Base-by-base conservation (phyloP, 2,797 vertebrate species). In the Ptychadena robeensis region DNA sequence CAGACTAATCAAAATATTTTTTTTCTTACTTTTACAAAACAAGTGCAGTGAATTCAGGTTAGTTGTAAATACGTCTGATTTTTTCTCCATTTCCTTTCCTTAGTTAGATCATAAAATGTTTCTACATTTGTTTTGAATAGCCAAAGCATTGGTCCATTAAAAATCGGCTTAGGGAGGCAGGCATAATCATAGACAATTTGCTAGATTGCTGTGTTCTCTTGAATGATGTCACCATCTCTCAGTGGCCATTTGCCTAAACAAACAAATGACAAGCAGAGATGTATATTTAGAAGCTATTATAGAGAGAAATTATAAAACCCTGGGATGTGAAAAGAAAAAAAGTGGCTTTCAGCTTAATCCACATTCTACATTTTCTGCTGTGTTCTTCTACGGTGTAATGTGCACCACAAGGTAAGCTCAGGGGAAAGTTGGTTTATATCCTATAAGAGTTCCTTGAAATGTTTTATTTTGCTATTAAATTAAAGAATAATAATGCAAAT, bases 201-300 rank as follows among this genome's bases (percentile, higher is more conserved):
- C 37, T 44, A 64, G 38, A 73, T 64, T 72, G 68, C 30, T 34
- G 8, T 79, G 65, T 57, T 38, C 10, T 22, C 28, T 35, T 22
- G 12, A 8, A 30, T 81, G 38, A 73, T 57, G 31, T 27, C 61
- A 73, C 34, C 37, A 15, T 65, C 68, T 27, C 10, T 73, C 25
- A 73, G 3, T 63, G 34, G 57, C 34, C 25, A 75, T 63, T 64
- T 73, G 59, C 30, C 18, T 25, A 75, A 63, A 37, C 27, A 65
- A 64, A 64, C 61, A 64, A 76, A 22, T 67, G 63, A 22, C 37
- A 44, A 44, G 35, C 35, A 35, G 34, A 30, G 34, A 64, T 76
- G 9, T 27, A 22, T 76, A 76, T 64, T 63, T 40, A 64, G 59
- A 76, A 65, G 27, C 73, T 64, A 63, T 76, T 64, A 64, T 65